These are phyloP conservation scores for Orestias chungarensis DNA, from an alignment of 2,797 vertebrate genomes.

Conservation along the genomic window DNA sequence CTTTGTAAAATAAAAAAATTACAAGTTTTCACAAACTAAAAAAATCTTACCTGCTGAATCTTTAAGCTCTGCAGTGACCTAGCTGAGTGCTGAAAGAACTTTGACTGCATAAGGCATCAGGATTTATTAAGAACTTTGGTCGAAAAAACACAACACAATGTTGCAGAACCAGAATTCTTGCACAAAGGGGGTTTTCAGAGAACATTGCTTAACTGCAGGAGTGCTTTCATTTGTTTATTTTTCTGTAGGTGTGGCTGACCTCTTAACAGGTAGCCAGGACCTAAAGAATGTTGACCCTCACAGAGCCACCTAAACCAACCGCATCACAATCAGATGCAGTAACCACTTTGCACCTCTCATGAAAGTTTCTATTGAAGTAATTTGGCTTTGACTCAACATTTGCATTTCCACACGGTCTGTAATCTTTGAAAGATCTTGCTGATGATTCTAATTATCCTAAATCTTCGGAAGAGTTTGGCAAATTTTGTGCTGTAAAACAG, in stretches of 20 bases:
- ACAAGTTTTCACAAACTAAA: not conserved
- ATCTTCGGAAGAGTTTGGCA: not conserved
- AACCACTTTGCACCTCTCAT: not conserved
- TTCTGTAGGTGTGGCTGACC: conserved; percentile 17
- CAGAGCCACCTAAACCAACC: not conserved
- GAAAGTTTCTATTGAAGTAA: not conserved
- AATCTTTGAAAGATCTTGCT: not conserved
- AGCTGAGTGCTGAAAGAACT: not conserved
- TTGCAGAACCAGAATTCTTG: conserved; percentile 46
- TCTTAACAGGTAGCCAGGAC: not conserved
- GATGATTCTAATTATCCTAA: not conserved
- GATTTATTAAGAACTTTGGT: not conserved
- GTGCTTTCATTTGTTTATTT: not conserved
- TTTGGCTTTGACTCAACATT: not conserved
- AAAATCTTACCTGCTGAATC: conserved; percentile 35
- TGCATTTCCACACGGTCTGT: not conserved
- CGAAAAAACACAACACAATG: conserved; percentile 26
- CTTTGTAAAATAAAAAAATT: not conserved
- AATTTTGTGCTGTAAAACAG: not conserved
- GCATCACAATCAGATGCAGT: no score
- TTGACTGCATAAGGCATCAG: not conserved
- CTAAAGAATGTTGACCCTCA: not conserved
- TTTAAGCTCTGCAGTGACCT: not conserved
- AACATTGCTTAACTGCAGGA: not conserved
- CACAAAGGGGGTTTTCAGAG: not conserved